Base-by-base conservation (phyloP, 2,888 invertebrate species). In the Anoplius nigerrimus region DNA sequence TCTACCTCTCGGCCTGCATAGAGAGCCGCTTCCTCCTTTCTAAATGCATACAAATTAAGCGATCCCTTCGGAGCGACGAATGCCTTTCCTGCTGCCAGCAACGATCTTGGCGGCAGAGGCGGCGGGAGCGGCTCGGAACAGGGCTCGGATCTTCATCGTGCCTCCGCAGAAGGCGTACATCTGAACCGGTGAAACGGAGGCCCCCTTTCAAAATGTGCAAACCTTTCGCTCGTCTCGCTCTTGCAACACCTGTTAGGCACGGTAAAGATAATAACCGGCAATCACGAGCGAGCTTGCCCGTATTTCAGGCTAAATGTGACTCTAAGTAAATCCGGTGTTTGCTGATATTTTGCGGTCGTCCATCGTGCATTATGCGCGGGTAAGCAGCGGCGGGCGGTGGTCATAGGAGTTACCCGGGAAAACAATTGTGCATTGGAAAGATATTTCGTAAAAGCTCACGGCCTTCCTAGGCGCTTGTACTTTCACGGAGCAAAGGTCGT, bases 401-500 rank as follows among this genome's bases (percentile, higher is more conserved):
- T 8, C 48, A 18, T 18, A 48, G 11, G 52, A 66, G 60, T 68
- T 63, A 27, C 53, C 20, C 43, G 42, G 55, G 73, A 55, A 69
- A 71, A 71, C 52, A 61, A 53, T 61, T 56, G 55, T 67, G 51
- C 55, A 64, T 62, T 71, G 56, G 69, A 69, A 52, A 57, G 69
- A 46, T 52, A 69, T 66, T 71, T 73, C 58, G 62, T 52, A 62
- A 63, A 76, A 70, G 61, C 72, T 58, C 68, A 71, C 76, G 76
- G 76, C 66, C 76, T 76, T 57, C 48, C 62, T 59, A 68, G 68
- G 67, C 63, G 66, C 76, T 51, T 72, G 78, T 79, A 84, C 84
- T 84, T 84, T 83, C 82, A 85, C 85, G 75, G 72, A 75, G 83
- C 84, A 82, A 84, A 84, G 84, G 83, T 82, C 84, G 79, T 76